Evolutionary conservation across 1,140 invertebrate species (phyloP), one percentile per base, ranked within the genome.

Genomic region (Metaphire vulgaris): DNA sequence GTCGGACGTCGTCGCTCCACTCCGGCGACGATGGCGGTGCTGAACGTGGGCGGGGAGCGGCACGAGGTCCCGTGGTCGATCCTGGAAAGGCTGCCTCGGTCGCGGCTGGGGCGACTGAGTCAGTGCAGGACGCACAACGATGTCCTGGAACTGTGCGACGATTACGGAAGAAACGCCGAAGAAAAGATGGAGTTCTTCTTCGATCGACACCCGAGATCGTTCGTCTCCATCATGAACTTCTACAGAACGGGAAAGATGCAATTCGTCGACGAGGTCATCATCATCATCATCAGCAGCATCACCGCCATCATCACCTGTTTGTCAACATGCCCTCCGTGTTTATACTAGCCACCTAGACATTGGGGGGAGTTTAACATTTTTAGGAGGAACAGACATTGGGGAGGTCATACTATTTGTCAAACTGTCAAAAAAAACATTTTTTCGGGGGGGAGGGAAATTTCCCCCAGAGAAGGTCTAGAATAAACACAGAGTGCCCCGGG

Each of bases 141-240:
- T 77, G 93, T 98, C 83, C 92, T 93, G 82, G 94, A 97, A 87
- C 89, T 98, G 74, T 98, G 96, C 89, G 96, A 99, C 87, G 96
- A 98, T 87, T 98, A 98, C 87, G 95, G 93, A 67, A 34, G 72
- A 6, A 1, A 34, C 1, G 29, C 1, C 1, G 31, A n/a, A 26
- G 69, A 15, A 6, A 94, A 97, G 88, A 98, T 98, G 89, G 96
- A 99, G 88, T 99, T 97, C 86, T 99, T 98, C 88, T 99, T 99
- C 88, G 97, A 99, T 87, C 90, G 96, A 72, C 96, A 99, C 87
- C 96, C 96, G 77, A 93, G 96, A 83, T 96, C 95, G 79, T 99
- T 99, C 87, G 94, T 93, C 88, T 96, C 95, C 79, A 96, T 99
- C 79, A 89, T 99, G 77, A 98, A 98, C 88, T 98, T 98, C 87